Base-by-base conservation (phyloP, 1,140 invertebrate species). In the Ostrea denselamellosa region DNA sequence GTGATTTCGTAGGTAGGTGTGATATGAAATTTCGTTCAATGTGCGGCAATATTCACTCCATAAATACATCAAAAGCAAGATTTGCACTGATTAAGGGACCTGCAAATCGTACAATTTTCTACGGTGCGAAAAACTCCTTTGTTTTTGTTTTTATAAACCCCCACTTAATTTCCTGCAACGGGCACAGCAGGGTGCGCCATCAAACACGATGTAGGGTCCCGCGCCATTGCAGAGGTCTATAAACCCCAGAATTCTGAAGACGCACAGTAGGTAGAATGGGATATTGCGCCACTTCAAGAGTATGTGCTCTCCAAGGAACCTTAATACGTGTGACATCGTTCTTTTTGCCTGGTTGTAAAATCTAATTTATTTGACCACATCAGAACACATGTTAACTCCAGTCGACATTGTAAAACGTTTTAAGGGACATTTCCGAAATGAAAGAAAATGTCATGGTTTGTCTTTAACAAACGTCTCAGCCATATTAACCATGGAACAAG, bases 21-120 rank as follows among this genome's bases (percentile, higher is more conserved):
- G 68, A 71, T 71, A 71, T 71, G 68, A 71, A 22, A 71, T 71
- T 71, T 71, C 68, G 9, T 71, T 71, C 68, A 71, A 34, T 8
- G 68, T 34, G 68, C n/a, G 68, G 68, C 68, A 71, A 71, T 71
- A 71, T 71, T 71, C 68, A 71, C 68, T 71, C 68, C 68, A 34
- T 71, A 71, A 71, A 71, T 71, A 71, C 68, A 71, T 71, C 68
- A 71, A 71, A 28, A 22, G 22, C 68, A 28, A 28, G 68, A 71
- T 71, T 71, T 71, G 68, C 68, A 34, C 68, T 22, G 22, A 71
- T 71, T 71, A 25, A 71, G 68, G 28, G 68, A 5, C 28, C 68
- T 71, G 68, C 4, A 71, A 71, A 71, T 71, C 68, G 68, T 22
- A 71, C 68, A 8, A 71, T 71, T 71, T 71, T 34, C 68, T 71